phyloP scores from a whole-genome alignment of 2,888 invertebrate genomes.

The Tinea pellionella region DNA sequence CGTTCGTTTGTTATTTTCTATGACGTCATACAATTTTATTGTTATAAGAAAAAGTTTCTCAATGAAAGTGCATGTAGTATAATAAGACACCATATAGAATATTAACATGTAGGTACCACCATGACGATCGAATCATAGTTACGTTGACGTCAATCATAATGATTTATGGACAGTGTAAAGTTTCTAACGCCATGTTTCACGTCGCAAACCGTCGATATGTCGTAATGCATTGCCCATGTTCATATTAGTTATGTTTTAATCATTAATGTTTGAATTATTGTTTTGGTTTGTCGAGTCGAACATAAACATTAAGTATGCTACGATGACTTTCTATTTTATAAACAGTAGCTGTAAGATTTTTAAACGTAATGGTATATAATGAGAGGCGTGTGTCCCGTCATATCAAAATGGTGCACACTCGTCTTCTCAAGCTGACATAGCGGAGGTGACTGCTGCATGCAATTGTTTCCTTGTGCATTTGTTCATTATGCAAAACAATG shows the following conservation, averaged over 20 bases:
- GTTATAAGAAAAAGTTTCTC: too few relatives aligned
- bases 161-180: slow-evolving; percentile 25
- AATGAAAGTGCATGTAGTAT: background rate
- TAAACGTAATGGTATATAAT: background rate
- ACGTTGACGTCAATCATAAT: slow-evolving; percentile 45
- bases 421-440: too few relatives aligned
- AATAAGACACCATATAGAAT: background rate
- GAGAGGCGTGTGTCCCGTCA: too few relatives aligned
- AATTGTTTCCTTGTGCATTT: too few relatives aligned
- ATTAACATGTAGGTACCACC: background rate
- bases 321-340: background rate
- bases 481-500: too few relatives aligned
- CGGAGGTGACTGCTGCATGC: too few relatives aligned
- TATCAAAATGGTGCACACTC: too few relatives aligned
- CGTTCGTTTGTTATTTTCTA: too few relatives aligned
- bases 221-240: slow-evolving; percentile 4
- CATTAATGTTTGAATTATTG: slow-evolving; percentile 4
- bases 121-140: slow-evolving; percentile 21
- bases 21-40: too few relatives aligned
- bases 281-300: background rate
- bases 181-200: slow-evolving; percentile 14
- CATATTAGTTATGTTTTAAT: slow-evolving; percentile 8
- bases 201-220: slow-evolving; percentile 9
- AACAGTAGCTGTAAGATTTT: background rate
- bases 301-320: background rate